A percentile compares a stretch with the other conserved stretches of the same genome.
Evolutionary conservation across 2,888 invertebrate species (phyloP).

Genomic region (Euplexia lucipara): DNA sequence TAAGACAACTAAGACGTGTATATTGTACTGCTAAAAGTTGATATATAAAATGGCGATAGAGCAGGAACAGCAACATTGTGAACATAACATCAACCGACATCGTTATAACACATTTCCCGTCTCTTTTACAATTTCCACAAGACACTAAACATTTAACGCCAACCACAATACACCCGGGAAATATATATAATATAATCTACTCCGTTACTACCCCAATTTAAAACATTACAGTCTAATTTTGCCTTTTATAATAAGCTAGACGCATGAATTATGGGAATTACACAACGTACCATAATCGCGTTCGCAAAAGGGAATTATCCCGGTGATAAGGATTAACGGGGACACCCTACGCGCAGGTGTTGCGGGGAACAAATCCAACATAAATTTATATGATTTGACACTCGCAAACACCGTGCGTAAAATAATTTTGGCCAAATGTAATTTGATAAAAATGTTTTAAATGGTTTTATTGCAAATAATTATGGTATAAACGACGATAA

Average conservation of each 20-base stretch:
- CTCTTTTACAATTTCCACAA: slow-evolving; percentile 40
- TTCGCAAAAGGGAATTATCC: slow-evolving; percentile 73
- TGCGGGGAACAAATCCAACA: slow-evolving; percentile 80
- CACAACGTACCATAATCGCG: slow-evolving; percentile 61
- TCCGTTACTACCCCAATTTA: slow-evolving; percentile 38
- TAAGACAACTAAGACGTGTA: slow-evolving; percentile 1
- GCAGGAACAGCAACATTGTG: slow-evolving; percentile 26
- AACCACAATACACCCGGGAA: slow-evolving; percentile 6
- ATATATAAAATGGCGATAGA: slow-evolving; percentile 23
- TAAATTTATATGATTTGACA: slow-evolving; percentile 89
- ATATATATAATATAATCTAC: slow-evolving; percentile 39
- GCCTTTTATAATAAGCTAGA: slow-evolving; percentile 59
- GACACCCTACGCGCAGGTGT: slow-evolving; percentile 83
- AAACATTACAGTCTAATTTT: slow-evolving; percentile 57
- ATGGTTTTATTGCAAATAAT: slow-evolving; percentile 59
- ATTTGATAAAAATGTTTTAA: slow-evolving; percentile 61
- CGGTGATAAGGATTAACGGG: slow-evolving; percentile 72
- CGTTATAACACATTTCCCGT: slow-evolving; percentile 33
- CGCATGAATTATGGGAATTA: slow-evolving; percentile 65
- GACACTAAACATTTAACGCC: slow-evolving; percentile 32
- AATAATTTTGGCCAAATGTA: slow-evolving; percentile 75
- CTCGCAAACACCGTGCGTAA: slow-evolving; percentile 77
- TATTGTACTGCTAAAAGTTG: slow-evolving; percentile 4
- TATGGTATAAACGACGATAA: slow-evolving; percentile 38
- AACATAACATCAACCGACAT: slow-evolving; percentile 27